phyloP scores from a whole-genome alignment of 2,888 invertebrate genomes.

The Neoitamus cyanurus region DNA sequence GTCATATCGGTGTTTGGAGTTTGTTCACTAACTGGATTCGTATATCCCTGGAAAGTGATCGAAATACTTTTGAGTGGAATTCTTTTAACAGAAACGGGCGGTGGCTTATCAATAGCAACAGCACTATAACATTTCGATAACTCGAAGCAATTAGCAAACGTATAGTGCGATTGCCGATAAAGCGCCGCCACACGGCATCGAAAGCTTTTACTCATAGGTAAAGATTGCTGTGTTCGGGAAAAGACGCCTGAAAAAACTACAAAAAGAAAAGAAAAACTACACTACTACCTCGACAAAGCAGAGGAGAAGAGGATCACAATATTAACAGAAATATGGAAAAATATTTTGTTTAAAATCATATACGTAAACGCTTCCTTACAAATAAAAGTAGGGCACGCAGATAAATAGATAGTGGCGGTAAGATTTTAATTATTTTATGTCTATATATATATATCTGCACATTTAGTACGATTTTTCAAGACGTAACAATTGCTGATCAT shows the following conservation, averaged over 20 bases:
- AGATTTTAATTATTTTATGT: too few species aligned
- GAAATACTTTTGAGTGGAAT: not conserved
- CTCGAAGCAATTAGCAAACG: not conserved
- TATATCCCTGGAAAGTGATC: constrained; percentile 25
- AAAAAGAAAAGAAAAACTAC: not conserved
- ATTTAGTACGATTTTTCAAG: too few species aligned
- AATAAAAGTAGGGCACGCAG: too few species aligned
- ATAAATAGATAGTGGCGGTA: too few species aligned
- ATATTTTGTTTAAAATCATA: too few species aligned
- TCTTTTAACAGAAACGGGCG: not conserved
- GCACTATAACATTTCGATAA: not conserved
- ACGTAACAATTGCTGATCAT: too few species aligned
- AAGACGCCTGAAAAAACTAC: not conserved
- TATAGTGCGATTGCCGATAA: not conserved
- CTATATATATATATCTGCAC: too few species aligned
- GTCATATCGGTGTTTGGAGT: constrained; percentile 18
- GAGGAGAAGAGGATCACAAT: too few species aligned
- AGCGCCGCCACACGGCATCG: not conserved
- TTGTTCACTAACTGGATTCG: constrained; percentile 30
- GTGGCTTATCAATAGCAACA: not conserved
- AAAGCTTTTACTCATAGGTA: not conserved
- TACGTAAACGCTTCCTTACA: too few species aligned
- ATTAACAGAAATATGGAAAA: too few species aligned
- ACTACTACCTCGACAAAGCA: too few species aligned
- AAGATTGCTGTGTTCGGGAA: not conserved